These are phyloP conservation scores for Himalopsyche tibetana DNA, from an alignment of 2,888 invertebrate species.

Conservation along the genomic window DNA sequence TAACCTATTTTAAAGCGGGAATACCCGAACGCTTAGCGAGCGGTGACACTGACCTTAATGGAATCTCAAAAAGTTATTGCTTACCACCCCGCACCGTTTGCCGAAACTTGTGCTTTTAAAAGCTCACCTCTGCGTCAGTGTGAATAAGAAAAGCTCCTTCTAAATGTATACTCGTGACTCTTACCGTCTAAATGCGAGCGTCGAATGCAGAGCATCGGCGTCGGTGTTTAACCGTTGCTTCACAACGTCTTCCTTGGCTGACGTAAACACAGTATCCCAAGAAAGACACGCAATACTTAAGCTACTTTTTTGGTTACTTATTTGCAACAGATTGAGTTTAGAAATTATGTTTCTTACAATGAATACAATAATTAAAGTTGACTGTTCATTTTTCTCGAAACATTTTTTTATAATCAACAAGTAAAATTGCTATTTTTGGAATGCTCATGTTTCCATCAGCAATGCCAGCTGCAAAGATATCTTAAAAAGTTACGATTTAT, in stretches of 20 bases:
- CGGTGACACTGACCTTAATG: constrained; percentile 26
- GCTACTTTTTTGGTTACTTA: too few species aligned
- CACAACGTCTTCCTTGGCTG: neutral
- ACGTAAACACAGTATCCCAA: neutral
- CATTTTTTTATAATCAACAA: too few species aligned
- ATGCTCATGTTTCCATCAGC: too few species aligned
- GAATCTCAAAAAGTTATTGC: constrained; percentile 23
- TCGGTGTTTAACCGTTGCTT: neutral
- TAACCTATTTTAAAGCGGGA: constrained; percentile 4
- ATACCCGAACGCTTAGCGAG: neutral
- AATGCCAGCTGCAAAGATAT: too few species aligned
- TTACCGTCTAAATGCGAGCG: neutral
- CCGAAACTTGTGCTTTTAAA: neutral
- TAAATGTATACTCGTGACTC: constrained; percentile 9
- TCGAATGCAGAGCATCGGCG: constrained; percentile 7
- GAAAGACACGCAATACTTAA: neutral
- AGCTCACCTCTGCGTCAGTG: neutral
- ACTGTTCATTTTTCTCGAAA: too few species aligned
- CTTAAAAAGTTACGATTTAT: too few species aligned
- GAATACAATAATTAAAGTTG: too few species aligned
- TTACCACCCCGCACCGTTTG: neutral
- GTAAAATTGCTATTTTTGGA: too few species aligned
- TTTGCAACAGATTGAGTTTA: too few species aligned
- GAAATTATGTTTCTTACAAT: too few species aligned
- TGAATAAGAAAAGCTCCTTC: constrained; percentile 10